These are phyloP conservation scores for Drosophila mimica DNA, from an alignment of 2,888 invertebrate species.

Conservation along the genomic window DNA sequence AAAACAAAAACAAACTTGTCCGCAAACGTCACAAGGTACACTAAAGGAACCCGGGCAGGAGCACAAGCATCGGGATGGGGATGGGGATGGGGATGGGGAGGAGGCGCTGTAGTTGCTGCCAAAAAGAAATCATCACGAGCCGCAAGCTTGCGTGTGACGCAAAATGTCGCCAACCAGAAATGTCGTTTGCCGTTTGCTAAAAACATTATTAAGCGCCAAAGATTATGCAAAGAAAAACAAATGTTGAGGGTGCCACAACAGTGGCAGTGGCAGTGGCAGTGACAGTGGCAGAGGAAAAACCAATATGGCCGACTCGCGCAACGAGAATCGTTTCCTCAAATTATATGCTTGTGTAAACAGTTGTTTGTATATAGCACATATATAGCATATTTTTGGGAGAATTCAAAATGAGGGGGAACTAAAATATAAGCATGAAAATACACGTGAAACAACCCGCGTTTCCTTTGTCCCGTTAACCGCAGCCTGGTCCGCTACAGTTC, in stretches of 20 bases:
- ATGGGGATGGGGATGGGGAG: too few relatives aligned
- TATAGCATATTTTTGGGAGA: slow-evolving; percentile 53
- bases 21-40: slow-evolving; percentile 58
- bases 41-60: slow-evolving; percentile 8
- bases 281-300: slow-evolving; percentile 33
- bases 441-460: slow-evolving; percentile 9
- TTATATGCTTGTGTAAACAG: slow-evolving; percentile 67
- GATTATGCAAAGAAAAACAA: slow-evolving; percentile 73
- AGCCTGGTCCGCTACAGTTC: neutral
- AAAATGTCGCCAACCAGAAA: slow-evolving; percentile 46
- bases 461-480: slow-evolving; percentile 1
- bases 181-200: slow-evolving; percentile 35
- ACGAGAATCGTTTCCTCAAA: slow-evolving; percentile 41
- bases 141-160: slow-evolving; percentile 72
- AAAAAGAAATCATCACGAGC: slow-evolving; percentile 62
- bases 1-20: slow-evolving; percentile 46
- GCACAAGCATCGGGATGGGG: neutral
- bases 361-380: slow-evolving; percentile 13
- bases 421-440: neutral
- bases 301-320: slow-evolving; percentile 63
- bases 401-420: slow-evolving; percentile 3
- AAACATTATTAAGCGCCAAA: slow-evolving; percentile 72
- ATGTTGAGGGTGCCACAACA: slow-evolving; percentile 24
- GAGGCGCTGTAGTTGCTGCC: neutral
- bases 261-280: neutral